These are phyloP conservation scores for Ommatoiulus sabulosus DNA, from an alignment of 2,888 invertebrate species.

Conservation along the genomic window DNA sequence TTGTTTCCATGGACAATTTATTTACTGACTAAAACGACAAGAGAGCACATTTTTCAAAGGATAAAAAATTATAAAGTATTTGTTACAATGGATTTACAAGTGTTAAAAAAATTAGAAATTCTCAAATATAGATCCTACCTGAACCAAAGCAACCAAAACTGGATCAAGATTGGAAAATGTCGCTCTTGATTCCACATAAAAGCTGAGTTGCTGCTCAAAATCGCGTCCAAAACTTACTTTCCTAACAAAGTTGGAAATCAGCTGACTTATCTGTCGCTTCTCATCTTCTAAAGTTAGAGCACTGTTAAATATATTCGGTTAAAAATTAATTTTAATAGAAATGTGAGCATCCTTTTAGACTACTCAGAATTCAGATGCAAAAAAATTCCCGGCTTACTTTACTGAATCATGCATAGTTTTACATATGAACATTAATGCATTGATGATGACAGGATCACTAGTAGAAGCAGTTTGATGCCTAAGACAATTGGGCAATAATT, in stretches of 20 bases:
- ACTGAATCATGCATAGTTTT: conserved; percentile 93
- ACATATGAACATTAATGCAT: conserved; percentile 88
- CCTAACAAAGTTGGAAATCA: conserved; percentile 84
- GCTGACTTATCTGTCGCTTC: conserved; percentile 83
- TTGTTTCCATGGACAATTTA: conserved; percentile 78
- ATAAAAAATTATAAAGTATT: background rate
- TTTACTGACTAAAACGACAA: conserved; percentile 78
- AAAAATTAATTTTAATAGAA: background rate
- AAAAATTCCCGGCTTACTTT: conserved; percentile 73
- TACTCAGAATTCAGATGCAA: background rate
- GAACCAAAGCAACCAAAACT: conserved; percentile 86
- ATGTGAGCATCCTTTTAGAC: background rate
- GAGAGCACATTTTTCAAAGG: conserved; percentile 18
- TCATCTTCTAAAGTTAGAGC: conserved; percentile 94
- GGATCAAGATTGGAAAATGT: conserved; percentile 91
- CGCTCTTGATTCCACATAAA: conserved; percentile 92
- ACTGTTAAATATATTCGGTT: conserved; percentile 69
- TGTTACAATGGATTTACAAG: background rate
- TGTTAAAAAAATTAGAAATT: conserved; percentile 61
- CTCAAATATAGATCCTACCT: conserved; percentile 71
- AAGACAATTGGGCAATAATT: conserved; percentile 54
- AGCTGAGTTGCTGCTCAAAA: conserved; percentile 90
- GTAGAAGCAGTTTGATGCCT: conserved; percentile 72
- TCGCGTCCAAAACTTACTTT: conserved; percentile 86
- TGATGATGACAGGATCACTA: conserved; percentile 87